Evolutionary conservation across 1,140 invertebrate species (phyloP), one percentile per base, ranked within the genome.

Genomic region (Coenobita brevimanus): DNA sequence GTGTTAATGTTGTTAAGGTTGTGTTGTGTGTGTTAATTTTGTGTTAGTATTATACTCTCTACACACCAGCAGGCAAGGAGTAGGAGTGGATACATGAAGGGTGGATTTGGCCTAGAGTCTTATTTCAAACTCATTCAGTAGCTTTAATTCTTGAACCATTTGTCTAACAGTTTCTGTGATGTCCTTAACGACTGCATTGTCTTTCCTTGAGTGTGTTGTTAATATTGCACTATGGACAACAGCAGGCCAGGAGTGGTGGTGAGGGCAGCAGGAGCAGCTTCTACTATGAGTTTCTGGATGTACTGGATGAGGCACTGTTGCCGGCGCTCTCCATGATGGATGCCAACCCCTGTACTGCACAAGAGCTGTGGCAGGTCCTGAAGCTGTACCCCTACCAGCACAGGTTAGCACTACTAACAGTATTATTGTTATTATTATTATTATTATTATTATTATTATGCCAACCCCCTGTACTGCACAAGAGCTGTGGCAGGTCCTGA

Each of bases 361-460:
- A 99, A 93, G 98, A 99, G 93, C 94, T 99, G 54, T 99, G 99
- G 97, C 95, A 95, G 62, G 94, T 99, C 73, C 92, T 99, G 0
- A 97, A 97, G 92, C 93, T 96, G 54, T 98, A 97, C 93, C 96
- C 98, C 1, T 99, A 99, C 93, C 96, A 98, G 91, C 95, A 95
- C 92, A 95, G 96, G 95, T 96, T 91, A 87, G 62, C 27, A 57
- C 30, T 36, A 38, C 3, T 15, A 57, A 15, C 38, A 30, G 50
- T 0, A 43, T 76, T 50, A 81, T 79, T 54, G 4, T 46, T 54
- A 73, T 73, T 30, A n/a, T 43, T 73, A 27, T 3, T n/a, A 21
- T n/a, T 6, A 3, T 62, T 62, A n/a, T 62, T 6, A n/a, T 62
- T 62, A 3, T 62, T 27, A n/a, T 62, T 62, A 3, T 4, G 17